phyloP scores from a whole-genome alignment of 2,113 vertebrate species.

The Takifugu flavidus region DNA sequence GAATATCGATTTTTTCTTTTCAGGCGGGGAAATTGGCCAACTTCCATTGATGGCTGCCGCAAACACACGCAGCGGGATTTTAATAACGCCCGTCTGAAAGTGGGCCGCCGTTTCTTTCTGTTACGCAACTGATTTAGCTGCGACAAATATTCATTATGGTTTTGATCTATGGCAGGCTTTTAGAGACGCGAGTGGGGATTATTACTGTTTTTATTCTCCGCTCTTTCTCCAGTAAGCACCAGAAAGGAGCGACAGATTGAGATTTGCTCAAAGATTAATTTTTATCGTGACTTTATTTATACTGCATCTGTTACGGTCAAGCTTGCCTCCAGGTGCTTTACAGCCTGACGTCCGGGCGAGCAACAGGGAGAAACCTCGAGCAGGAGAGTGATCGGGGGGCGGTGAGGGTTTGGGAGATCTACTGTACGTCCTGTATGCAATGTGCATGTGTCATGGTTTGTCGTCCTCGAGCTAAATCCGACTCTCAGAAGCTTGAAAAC shows the following conservation, averaged over 20 bases:
- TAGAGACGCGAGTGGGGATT: slow-evolving; percentile 5
- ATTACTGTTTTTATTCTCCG: neutral
- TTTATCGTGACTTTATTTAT: neutral
- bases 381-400: too few species aligned
- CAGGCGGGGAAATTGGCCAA: slow-evolving; percentile 1
- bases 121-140: slow-evolving; percentile 5
- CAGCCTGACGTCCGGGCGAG: too few species aligned
- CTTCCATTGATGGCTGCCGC: neutral
- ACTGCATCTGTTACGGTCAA: too few species aligned
- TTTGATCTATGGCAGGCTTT: neutral
- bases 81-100: slow-evolving; percentile 2
- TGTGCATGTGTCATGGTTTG: too few species aligned
- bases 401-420: too few species aligned
- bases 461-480: too few species aligned
- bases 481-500: too few species aligned
- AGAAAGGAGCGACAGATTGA: neutral
- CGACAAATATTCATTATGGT: slow-evolving; percentile 3
- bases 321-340: too few species aligned
- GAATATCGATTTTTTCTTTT: slow-evolving; percentile 1
- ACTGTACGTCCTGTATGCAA: too few species aligned
- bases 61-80: slow-evolving; percentile 17
- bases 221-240: neutral
- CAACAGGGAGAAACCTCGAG: too few species aligned
- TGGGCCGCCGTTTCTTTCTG: neutral
- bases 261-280: neutral